These are phyloP conservation scores for Hirtodrosophila histrioides DNA, from an alignment of 2,888 invertebrate species.

Conservation along the genomic window DNA sequence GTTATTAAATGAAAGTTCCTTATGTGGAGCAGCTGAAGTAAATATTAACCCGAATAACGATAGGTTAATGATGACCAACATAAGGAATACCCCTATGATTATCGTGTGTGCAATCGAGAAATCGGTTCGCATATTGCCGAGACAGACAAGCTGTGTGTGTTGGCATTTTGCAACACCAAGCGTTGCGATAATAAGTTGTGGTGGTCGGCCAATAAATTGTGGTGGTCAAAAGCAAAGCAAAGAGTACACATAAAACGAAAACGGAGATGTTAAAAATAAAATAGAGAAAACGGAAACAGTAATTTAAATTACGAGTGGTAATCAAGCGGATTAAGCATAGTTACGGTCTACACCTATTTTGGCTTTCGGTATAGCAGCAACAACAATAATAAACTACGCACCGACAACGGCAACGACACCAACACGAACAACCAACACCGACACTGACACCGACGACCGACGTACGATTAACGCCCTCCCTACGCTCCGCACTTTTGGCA, in stretches of 20 bases:
- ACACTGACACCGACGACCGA: slow-evolving; percentile 58
- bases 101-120: no score
- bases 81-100: no score
- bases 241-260: slow-evolving; percentile 71
- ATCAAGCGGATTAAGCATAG: slow-evolving; percentile 62
- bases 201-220: slow-evolving; percentile 60
- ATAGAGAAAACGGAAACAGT: slow-evolving; percentile 64
- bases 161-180: slow-evolving; percentile 48
- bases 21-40: no score
- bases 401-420: slow-evolving; percentile 53
- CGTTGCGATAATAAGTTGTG: slow-evolving; percentile 48
- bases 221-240: slow-evolving; percentile 66
- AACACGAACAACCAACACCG: slow-evolving; percentile 45
- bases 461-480: slow-evolving; percentile 62
- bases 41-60: no score
- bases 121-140: no score
- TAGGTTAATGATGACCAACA: no score
- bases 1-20: no score
- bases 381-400: slow-evolving; percentile 60
- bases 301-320: slow-evolving; percentile 70
- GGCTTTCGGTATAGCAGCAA: slow-evolving; percentile 42
- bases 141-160: not conserved
- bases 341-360: slow-evolving; percentile 48
- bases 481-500: slow-evolving; percentile 59
- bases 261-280: slow-evolving; percentile 69